These are phyloP conservation scores for Cyphomyrus discorhynchus DNA, from an alignment of 2,113 vertebrate species.

Conservation along the genomic window DNA sequence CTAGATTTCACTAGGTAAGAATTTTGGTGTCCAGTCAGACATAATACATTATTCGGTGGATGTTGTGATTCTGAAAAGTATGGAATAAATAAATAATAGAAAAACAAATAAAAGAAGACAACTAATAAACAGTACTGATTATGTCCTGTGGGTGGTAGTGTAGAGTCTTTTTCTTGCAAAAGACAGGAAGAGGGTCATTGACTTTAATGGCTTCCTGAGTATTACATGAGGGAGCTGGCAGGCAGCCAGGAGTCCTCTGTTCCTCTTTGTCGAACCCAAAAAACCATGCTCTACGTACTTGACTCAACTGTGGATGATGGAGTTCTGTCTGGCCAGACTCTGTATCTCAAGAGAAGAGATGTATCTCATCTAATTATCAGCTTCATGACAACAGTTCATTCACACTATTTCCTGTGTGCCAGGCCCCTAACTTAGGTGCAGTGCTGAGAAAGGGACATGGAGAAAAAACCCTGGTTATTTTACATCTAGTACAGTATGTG, in stretches of 20 bases:
- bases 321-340: background rate
- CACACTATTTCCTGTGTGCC: background rate
- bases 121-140: background rate
- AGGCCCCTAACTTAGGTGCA: background rate
- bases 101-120: background rate
- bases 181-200: slow-evolving; percentile 12
- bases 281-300: background rate
- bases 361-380: background rate
- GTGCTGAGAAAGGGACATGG: background rate
- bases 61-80: background rate
- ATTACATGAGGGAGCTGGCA: background rate
- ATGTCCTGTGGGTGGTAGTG: slow-evolving; percentile 10
- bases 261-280: background rate
- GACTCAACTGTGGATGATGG: background rate
- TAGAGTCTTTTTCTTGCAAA: background rate
- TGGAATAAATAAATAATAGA: background rate
- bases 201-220: slow-evolving; percentile 15
- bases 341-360: background rate
- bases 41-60: background rate
- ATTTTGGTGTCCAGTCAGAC: background rate
- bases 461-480: background rate
- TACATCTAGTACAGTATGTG: background rate
- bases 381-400: background rate
- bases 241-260: background rate
- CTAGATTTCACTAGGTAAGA: background rate